Conservation (phyloP, 2,797 vertebrate genomes). For the Enteromius fasciolatus region DNA sequence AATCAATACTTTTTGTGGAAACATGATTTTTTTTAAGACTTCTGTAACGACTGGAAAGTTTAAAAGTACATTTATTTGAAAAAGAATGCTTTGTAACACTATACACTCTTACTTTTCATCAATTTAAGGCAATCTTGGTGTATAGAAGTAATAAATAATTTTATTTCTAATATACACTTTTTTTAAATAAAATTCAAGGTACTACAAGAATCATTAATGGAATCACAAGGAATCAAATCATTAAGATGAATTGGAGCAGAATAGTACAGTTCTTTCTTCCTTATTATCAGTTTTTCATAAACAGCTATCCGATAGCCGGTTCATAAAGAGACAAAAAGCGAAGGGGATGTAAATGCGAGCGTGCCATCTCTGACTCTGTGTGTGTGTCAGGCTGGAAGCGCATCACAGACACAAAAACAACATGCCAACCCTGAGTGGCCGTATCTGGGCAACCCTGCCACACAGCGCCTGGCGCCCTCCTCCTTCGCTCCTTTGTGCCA, state of each 20-base stretch:
- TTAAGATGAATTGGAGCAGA: not conserved
- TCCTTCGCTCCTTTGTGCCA: slow-evolving; percentile 70
- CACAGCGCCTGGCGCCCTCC: slow-evolving; percentile 56
- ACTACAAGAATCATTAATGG: not conserved
- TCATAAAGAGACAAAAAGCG: not conserved
- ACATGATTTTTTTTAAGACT: not conserved
- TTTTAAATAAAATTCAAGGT: too few relatives aligned
- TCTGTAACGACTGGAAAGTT: not conserved
- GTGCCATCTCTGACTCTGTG: slow-evolving; percentile 49
- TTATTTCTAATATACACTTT: not conserved
- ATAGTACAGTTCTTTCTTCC: not conserved
- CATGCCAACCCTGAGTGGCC: slow-evolving; percentile 76
- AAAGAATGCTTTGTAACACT: not conserved
- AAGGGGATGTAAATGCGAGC: slow-evolving; percentile 31
- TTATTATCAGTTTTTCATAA: not conserved
- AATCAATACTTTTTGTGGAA: not conserved
- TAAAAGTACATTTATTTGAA: not conserved
- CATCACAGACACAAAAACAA: slow-evolving; percentile 60
- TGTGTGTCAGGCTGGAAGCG: slow-evolving; percentile 53
- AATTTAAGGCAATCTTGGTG: not conserved
- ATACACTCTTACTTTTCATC: not conserved
- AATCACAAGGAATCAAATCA: not conserved
- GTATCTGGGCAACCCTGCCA: slow-evolving; percentile 86
- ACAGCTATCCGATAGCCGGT: not conserved
- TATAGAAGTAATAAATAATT: not conserved